Conservation (phyloP, 2,888 invertebrate genomes). For the Ophioninae sp. region DNA sequence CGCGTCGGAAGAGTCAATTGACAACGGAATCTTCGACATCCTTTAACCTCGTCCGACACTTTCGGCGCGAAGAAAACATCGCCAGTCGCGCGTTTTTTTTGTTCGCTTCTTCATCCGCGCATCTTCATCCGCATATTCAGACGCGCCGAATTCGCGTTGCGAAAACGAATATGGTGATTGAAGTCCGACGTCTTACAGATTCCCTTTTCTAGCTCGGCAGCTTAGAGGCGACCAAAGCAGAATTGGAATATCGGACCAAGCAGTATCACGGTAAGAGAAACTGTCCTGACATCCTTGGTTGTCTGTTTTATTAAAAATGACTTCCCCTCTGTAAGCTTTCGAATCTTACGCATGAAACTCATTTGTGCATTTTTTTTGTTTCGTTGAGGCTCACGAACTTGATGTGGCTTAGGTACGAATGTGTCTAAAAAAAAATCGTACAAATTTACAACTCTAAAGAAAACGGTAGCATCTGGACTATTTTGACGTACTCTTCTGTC, state of each 20-base stretch:
- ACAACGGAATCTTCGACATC: neutral
- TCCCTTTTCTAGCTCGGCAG: slow-evolving; percentile 52
- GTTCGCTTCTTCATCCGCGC: neutral
- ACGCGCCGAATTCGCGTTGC: neutral
- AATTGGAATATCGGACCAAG: slow-evolving; percentile 63
- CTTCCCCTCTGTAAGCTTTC: no score
- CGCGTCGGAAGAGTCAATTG: neutral
- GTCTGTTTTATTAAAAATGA: no score
- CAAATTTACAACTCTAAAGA: no score
- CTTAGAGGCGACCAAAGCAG: slow-evolving; percentile 48
- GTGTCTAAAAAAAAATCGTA: no score
- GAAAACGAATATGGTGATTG: neutral
- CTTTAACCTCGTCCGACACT: neutral
- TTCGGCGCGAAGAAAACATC: neutral
- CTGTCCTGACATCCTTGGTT: no score
- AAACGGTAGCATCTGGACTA: no score
- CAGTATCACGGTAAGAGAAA: slow-evolving; percentile 60
- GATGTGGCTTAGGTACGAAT: no score
- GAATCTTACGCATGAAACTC: no score
- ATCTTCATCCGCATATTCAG: neutral
- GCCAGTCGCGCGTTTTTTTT: neutral
- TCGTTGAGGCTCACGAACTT: no score
- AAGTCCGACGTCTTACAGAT: neutral
- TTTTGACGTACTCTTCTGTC: no score
- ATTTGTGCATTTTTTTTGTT: no score